Evolutionary conservation across 2,888 invertebrate species (phyloP).

Genomic region (Drosophila anceps): DNA sequence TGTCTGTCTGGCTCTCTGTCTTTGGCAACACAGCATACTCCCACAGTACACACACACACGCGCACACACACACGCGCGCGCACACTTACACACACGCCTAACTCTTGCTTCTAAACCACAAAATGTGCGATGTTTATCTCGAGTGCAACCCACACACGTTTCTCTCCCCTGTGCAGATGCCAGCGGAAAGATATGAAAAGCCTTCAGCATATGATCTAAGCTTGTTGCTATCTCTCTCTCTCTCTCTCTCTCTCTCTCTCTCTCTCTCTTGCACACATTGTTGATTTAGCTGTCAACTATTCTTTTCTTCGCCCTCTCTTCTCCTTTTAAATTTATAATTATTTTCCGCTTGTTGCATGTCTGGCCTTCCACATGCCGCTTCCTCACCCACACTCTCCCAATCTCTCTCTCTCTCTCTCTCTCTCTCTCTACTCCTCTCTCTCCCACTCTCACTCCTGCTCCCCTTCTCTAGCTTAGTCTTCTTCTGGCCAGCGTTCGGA

Average conservation of each 20-base stretch:
- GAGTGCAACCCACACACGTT: constrained; percentile 46
- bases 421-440: constrained; percentile 15
- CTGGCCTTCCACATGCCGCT: constrained; percentile 11
- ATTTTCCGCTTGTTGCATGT: constrained; percentile 75
- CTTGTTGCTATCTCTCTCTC: neutral
- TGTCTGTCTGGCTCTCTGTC: constrained; percentile 13
- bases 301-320: neutral
- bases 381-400: neutral
- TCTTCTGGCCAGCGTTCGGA: constrained; percentile 52
- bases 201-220: constrained; percentile 30
- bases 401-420: constrained; percentile 3
- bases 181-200: constrained; percentile 20
- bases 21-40: constrained; percentile 52
- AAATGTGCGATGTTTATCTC: constrained; percentile 74
- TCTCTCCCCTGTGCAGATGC: constrained; percentile 20
- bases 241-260: neutral
- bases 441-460: neutral
- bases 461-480: neutral
- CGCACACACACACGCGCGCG: constrained; percentile 21
- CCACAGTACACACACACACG: constrained; percentile 51
- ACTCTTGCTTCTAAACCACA: constrained; percentile 59
- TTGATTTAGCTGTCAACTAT: constrained; percentile 9
- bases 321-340: constrained; percentile 71
- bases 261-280: constrained; percentile 10
- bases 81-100: constrained; percentile 17